Base-by-base conservation (phyloP, 2,888 invertebrate species). In the Mythimna pallens region DNA sequence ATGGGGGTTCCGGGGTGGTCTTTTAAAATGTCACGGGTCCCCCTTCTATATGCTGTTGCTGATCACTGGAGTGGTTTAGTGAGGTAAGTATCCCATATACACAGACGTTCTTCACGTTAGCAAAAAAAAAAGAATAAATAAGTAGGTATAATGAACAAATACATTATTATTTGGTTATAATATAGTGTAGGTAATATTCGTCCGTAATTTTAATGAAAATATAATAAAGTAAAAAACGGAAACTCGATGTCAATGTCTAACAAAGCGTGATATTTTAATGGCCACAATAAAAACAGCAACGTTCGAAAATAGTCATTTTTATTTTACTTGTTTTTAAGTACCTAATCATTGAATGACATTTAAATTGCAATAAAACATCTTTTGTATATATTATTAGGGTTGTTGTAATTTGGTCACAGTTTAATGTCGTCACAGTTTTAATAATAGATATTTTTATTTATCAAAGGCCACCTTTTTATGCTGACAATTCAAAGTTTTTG, bases 191-290 rank as follows among this genome's bases (percentile, higher is more conserved):
- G 17, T 47, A 47, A 47, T 17, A 17, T 17, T 2, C 2, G 34
- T 25, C 22, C 25, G 14, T 25, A 54, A 12, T 55, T 63, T 47
- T 52, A 72, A 59, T 58, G 20, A 64, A 71, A 58, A 64, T 71
- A 52, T 64, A 55, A 25, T 22, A 9, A 22, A 40, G 34, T 22
- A 17, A 30, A 30, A 30, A 62, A n/a, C 74, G 65, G 54, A 64
- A 54, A 65, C 59, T 25, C 58, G 61, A 55, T 68, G 50, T 43
- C 40, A 52, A 61, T 73, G 70, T 12, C 17, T 36, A 75, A 52
- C 75, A 73, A 67, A 67, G 36, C 73, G 67, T 70, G 73, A 54
- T 61, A 52, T 73, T 69, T 65, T 67, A 65, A 78, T 67, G 64
- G 43, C 14, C 43, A 52, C 17, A 61, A 68, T 57, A 22, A 65